phyloP scores from a whole-genome alignment of 2,888 invertebrate species.

The Escarpia spicata region DNA sequence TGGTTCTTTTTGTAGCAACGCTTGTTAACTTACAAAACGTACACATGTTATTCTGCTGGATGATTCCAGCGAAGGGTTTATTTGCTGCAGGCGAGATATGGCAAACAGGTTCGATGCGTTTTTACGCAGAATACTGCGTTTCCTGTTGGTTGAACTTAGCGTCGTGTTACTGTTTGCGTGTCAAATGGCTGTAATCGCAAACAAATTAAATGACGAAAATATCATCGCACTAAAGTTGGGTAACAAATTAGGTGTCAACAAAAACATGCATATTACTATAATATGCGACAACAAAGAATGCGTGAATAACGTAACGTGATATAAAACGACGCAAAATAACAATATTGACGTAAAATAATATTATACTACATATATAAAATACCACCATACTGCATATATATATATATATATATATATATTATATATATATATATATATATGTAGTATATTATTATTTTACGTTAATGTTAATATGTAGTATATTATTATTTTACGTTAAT shows the following conservation, averaged over 20 bases:
- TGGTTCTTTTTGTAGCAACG: not conserved
- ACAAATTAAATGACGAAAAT: too few relatives aligned
- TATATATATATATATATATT: not conserved
- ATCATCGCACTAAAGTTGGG: too few relatives aligned
- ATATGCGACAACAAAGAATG: too few relatives aligned
- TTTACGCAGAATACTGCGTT: not conserved
- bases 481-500: not conserved
- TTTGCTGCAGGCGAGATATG: not conserved
- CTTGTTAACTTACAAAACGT: not conserved
- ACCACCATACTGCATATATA: not conserved
- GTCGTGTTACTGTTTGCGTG: too few relatives aligned
- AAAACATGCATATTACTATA: not conserved
- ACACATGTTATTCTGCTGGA: not conserved
- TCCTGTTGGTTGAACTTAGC: not conserved
- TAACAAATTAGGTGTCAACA: not conserved
- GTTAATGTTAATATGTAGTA: too few relatives aligned
- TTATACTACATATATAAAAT: not conserved
- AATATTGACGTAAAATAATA: not conserved
- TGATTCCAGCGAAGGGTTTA: not conserved
- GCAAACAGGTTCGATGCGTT: not conserved
- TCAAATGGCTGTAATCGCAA: too few relatives aligned
- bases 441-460: not conserved
- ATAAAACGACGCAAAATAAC: not conserved
- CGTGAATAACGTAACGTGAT: too few relatives aligned
- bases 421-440: constrained; percentile 1